phyloP scores from a whole-genome alignment of 2,888 invertebrate genomes.

The Aplocera efformata region DNA sequence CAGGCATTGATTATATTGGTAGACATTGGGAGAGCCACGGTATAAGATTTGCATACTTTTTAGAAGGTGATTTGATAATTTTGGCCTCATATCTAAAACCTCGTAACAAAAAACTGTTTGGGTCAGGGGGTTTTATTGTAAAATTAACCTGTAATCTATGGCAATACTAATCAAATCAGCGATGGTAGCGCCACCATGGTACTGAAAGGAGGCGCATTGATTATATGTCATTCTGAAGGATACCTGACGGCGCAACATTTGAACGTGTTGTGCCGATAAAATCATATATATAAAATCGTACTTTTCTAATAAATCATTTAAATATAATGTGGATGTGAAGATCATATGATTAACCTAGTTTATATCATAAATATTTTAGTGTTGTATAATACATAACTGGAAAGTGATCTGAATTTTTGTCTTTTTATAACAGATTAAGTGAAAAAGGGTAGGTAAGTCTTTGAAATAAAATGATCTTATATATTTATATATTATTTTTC shows the following conservation, averaged over 20 bases:
- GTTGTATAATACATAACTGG: slow-evolving; percentile 1
- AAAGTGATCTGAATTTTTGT: slow-evolving; percentile 7
- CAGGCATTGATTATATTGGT: too few relatives aligned
- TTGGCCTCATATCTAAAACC: too few relatives aligned
- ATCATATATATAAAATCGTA: too few relatives aligned
- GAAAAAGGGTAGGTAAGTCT: slow-evolving; percentile 18
- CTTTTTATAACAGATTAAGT: background rate
- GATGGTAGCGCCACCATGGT: slow-evolving; percentile 12
- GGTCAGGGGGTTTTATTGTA: too few relatives aligned
- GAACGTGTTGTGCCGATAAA: slow-evolving; percentile 49
- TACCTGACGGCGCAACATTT: slow-evolving; percentile 74
- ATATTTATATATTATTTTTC: too few relatives aligned
- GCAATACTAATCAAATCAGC: background rate
- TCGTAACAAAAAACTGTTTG: too few relatives aligned
- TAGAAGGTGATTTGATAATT: too few relatives aligned
- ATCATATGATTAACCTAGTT: slow-evolving; percentile 11
- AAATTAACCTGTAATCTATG: too few relatives aligned
- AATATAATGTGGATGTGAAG: slow-evolving; percentile 32
- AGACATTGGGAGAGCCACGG: too few relatives aligned
- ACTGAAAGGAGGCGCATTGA: slow-evolving; percentile 42
- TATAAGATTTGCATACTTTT: too few relatives aligned
- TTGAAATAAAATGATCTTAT: background rate
- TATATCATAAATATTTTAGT: slow-evolving; percentile 2
- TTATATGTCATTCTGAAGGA: slow-evolving; percentile 58
- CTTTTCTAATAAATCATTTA: slow-evolving; percentile 32